A percentile compares a stretch with the other conserved stretches of the same genome.
These are phyloP conservation scores for Megalops cyprinoides DNA, from an alignment of 2,797 vertebrate species.

Conservation along the genomic window DNA sequence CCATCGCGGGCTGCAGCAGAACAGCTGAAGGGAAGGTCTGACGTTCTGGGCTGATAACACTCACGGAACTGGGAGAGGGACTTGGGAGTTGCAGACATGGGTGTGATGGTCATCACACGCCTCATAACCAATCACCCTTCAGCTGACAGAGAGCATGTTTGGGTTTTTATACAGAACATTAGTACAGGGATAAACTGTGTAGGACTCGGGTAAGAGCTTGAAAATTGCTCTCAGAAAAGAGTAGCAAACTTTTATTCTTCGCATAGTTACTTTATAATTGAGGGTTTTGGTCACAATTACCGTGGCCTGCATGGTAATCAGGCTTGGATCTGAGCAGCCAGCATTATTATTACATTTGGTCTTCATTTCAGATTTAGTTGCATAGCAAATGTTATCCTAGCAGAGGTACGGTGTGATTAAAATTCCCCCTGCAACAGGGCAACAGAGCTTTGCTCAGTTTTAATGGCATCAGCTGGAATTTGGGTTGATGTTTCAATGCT, in stretches of 20 bases:
- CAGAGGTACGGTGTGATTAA: conserved; percentile 45
- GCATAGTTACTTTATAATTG: background rate
- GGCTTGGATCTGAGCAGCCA: background rate
- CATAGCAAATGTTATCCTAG: background rate
- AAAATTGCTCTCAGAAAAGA: background rate
- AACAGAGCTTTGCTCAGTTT: conserved; percentile 50
- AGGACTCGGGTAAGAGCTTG: background rate
- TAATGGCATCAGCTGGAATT: conserved; percentile 49
- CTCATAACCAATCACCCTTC: background rate
- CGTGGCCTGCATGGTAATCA: background rate
- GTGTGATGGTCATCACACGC: background rate
- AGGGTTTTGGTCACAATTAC: background rate
- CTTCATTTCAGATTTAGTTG: background rate
- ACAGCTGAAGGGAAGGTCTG: background rate
- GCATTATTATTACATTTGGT: background rate
- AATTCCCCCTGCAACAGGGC: conserved; percentile 39
- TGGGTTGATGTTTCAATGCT: conserved; percentile 57
- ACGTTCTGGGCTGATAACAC: background rate
- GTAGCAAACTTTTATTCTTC: background rate
- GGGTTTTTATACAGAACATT: background rate
- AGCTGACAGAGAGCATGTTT: background rate
- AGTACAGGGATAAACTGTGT: background rate
- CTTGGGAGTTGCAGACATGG: background rate
- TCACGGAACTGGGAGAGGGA: background rate
- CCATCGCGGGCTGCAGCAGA: background rate